Evolutionary conservation across 1,140 invertebrate genomes (phyloP).

Genomic region (Rhopalosiphum maidis): DNA sequence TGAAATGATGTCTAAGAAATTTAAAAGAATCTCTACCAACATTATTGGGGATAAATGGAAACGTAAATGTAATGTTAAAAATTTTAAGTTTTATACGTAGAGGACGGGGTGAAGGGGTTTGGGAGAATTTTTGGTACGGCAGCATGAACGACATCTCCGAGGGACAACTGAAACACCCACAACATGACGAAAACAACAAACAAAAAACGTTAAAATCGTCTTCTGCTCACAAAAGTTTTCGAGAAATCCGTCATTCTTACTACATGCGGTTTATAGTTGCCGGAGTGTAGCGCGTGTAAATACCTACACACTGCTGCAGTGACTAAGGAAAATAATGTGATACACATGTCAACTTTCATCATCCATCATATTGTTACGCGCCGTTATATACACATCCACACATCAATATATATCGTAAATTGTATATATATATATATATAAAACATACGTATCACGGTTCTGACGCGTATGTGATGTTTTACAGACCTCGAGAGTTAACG

Average conservation of each 20-base stretch:
- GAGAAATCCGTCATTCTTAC: slow-evolving; percentile 13
- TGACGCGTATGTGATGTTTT: neutral
- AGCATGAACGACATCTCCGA: neutral
- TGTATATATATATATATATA: neutral
- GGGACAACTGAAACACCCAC: neutral
- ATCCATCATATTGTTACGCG: slow-evolving; percentile 11
- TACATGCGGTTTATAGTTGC: neutral
- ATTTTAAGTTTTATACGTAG: too few species aligned
- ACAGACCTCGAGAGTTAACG: neutral
- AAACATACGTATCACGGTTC: neutral
- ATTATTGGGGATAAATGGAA: neutral
- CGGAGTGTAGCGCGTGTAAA: neutral
- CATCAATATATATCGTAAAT: neutral
- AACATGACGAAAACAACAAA: neutral
- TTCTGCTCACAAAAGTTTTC: neutral
- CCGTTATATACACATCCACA: neutral
- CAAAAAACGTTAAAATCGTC: neutral
- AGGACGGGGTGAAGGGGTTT: too few species aligned
- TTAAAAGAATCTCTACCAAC: neutral
- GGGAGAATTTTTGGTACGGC: too few species aligned
- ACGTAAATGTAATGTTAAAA: neutral
- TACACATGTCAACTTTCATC: slow-evolving; percentile 17
- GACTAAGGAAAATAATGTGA: slow-evolving; percentile 3
- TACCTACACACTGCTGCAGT: neutral
- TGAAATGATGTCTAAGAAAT: too few species aligned